These are phyloP conservation scores for Drosophila seguyi DNA, from an alignment of 1,140 invertebrate species.

Conservation along the genomic window DNA sequence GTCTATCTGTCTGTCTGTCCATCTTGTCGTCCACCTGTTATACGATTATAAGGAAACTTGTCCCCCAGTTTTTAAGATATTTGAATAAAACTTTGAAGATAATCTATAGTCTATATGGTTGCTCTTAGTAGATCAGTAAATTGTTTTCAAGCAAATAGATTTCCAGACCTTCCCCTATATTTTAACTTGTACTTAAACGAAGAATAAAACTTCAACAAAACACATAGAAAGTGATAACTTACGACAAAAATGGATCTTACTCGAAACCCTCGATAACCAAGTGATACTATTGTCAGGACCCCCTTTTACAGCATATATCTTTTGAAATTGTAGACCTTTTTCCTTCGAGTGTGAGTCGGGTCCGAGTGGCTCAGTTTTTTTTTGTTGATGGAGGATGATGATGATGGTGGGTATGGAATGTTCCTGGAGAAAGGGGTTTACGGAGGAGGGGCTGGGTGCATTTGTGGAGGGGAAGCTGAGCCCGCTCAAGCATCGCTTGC, in stretches of 20 bases:
- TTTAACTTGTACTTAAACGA: background rate
- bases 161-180: no score
- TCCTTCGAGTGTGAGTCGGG: slow-evolving; percentile 20
- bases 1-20: no score
- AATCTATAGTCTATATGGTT: no score
- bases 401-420: slow-evolving; percentile 5
- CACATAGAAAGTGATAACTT: background rate
- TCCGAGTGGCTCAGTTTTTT: slow-evolving; percentile 40
- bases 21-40: no score
- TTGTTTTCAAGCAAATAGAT: no score
- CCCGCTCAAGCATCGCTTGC: slow-evolving; percentile 55
- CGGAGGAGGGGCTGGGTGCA: slow-evolving; percentile 18
- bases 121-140: no score
- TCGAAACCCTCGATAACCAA: no score
- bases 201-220: background rate
- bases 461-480: slow-evolving; percentile 18
- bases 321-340: background rate
- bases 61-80: no score
- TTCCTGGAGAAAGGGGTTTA: slow-evolving; percentile 19
- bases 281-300: background rate
- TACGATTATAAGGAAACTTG: no score
- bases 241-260: no score
- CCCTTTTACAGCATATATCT: no score
- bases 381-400: background rate
- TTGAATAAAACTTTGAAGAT: no score